Conservation (phyloP, 1,140 invertebrate species). For the Leptopilina boulardi region DNA sequence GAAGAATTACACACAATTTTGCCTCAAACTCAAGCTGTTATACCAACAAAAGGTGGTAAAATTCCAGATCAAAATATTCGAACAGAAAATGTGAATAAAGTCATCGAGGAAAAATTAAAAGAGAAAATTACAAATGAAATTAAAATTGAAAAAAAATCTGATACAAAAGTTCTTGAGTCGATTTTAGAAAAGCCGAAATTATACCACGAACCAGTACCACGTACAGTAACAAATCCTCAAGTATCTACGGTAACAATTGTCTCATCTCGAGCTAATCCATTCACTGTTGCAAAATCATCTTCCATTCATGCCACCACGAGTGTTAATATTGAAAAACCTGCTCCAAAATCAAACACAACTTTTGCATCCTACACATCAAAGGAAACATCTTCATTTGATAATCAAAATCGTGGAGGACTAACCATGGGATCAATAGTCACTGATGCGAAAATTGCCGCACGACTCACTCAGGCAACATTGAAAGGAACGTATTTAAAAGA, state of each 20-base stretch:
- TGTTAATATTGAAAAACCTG: neutral
- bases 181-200: slow-evolving; percentile 23
- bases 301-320: neutral
- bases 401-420: slow-evolving; percentile 26
- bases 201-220: neutral
- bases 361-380: neutral
- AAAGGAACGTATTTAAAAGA: slow-evolving; percentile 49
- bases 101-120: neutral
- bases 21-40: neutral
- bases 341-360: neutral
- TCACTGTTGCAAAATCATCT: neutral
- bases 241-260: neutral
- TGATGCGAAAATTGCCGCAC: slow-evolving; percentile 68
- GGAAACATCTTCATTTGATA: neutral
- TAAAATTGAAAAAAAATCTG: neutral
- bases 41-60: neutral
- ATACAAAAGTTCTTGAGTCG: neutral
- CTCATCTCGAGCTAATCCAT: neutral
- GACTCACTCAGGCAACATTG: slow-evolving; percentile 62
- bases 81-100: neutral
- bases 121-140: neutral
- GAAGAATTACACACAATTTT: slow-evolving; percentile 69
- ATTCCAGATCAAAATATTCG: neutral
- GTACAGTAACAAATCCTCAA: neutral
- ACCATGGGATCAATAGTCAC: slow-evolving; percentile 64